Evolutionary conservation across 2,113 vertebrate species (phyloP).

Genomic region (Tenrec ecaudatus): DNA sequence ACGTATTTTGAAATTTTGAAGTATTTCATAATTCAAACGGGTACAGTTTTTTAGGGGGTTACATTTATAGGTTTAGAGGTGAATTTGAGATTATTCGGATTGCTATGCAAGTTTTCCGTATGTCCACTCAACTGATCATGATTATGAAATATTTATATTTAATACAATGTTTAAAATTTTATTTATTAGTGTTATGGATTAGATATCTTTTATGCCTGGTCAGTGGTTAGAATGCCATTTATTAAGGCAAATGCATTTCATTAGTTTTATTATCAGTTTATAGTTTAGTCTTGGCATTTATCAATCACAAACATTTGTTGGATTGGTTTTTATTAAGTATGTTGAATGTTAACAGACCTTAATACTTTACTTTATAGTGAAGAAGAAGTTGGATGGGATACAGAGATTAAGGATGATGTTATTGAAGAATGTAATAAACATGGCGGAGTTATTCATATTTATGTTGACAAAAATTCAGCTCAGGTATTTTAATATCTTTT

Average conservation of each 20-base stretch:
- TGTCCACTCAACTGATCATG: background rate
- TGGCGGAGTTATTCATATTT: constrained; percentile 97
- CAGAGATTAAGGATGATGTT: constrained; percentile 97
- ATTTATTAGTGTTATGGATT: background rate
- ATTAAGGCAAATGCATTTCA: background rate
- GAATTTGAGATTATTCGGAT: background rate
- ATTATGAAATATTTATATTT: background rate
- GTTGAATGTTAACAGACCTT: background rate
- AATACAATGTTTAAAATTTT: background rate
- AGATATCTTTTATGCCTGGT: background rate
- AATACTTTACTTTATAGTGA: constrained; percentile 87
- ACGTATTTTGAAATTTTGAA: background rate
- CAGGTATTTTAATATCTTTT: constrained; percentile 88
- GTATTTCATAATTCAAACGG: background rate
- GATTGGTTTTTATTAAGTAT: too few relatives aligned
- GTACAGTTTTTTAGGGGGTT: background rate
- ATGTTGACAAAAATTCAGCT: constrained; percentile 97
- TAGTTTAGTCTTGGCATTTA: background rate
- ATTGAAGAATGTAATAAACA: constrained; percentile 99
- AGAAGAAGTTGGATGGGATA: constrained; percentile 94
- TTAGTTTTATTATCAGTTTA: background rate
- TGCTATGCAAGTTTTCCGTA: background rate
- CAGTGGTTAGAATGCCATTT: background rate
- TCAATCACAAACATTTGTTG: background rate
- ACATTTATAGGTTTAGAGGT: background rate